Base-by-base conservation (phyloP, 2,888 invertebrate genomes). In the Conomelus anceps region DNA sequence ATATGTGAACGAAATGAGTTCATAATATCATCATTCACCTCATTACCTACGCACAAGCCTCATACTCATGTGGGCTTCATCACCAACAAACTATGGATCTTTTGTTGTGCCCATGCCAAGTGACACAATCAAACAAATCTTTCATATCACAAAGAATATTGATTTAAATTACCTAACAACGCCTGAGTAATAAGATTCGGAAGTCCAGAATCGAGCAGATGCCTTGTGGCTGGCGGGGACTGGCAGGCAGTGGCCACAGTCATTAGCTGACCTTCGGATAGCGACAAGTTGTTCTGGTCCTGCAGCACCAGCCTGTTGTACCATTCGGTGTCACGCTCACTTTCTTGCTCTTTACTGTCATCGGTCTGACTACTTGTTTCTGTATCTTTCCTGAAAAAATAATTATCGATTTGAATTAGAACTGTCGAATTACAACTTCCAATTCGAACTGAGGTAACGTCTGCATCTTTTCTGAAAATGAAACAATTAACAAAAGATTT, bases 221-320 rank as follows among this genome's bases (percentile, higher is more conserved):
- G 96, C 91, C 95, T 95, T 22, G 97, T 95, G 88, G 97, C 96
- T 23, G 95, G 95, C 0, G 97, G 96, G 1, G 98, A 98, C 93
- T 97, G 96, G 92, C 97, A 96, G 9, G 97, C 96, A 91, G 96
- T 94, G 0, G 97, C 97, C 23, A 98, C 95, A 0, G 97, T 97
- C 92, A 96, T 95, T 91, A 98, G 94, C 93, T 97, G 96, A 89
- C 95, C 94, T 90, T 95, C 95, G 85, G 95, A 94, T 88, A 96
- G 93, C 89, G 94, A 94, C 91, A 95, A 93, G 92, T 94, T 94
- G 24, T 94, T 94, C 26, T 95, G 93, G 91, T 95, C 95, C 26
- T 94, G 94, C 84, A 94, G 94, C 89, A 95, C 94, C 63, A 95
- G 94, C 84, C 94, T 94, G 20, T 94, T 94, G 91, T 95, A 95